Conservation (phyloP, 2,888 invertebrate genomes). For the Spatulosminthurus flaviceps region DNA sequence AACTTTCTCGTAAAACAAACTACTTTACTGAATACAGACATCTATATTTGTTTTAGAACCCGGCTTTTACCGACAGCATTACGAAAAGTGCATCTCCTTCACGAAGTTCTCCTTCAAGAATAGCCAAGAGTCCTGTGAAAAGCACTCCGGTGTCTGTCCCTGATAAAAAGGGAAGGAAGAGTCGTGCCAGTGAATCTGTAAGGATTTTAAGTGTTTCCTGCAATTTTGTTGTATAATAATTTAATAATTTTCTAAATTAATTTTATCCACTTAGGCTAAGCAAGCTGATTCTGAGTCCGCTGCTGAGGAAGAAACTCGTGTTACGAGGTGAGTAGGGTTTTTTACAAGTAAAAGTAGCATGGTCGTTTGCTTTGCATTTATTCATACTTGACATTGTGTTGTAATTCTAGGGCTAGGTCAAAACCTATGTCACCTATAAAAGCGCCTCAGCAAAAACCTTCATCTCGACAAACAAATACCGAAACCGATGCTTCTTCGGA, state of each 20-base stretch:
- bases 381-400: not conserved
- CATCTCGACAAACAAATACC: not conserved
- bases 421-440: conserved; percentile 32
- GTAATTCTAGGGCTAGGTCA: conserved; percentile 32
- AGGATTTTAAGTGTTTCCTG: not conserved
- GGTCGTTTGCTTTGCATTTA: not conserved
- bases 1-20: too few relatives aligned
- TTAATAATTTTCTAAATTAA: not conserved
- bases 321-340: conserved; percentile 9
- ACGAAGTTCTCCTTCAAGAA: conserved; percentile 28
- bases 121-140: conserved; percentile 15
- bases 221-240: not conserved
- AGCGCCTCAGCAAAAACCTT: not conserved
- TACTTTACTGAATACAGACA: not conserved
- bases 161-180: conserved; percentile 33
- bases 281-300: not conserved
- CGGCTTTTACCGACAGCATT: not conserved
- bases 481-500: conserved; percentile 19
- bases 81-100: conserved; percentile 22
- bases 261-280: conserved; percentile 2
- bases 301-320: conserved; percentile 32
- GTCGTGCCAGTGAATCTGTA: conserved; percentile 28
- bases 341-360: not conserved
- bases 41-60: conserved; percentile 24
- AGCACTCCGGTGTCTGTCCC: not conserved